Conservation (phyloP, 1,140 invertebrate species). For the Ridgeia piscesae region DNA sequence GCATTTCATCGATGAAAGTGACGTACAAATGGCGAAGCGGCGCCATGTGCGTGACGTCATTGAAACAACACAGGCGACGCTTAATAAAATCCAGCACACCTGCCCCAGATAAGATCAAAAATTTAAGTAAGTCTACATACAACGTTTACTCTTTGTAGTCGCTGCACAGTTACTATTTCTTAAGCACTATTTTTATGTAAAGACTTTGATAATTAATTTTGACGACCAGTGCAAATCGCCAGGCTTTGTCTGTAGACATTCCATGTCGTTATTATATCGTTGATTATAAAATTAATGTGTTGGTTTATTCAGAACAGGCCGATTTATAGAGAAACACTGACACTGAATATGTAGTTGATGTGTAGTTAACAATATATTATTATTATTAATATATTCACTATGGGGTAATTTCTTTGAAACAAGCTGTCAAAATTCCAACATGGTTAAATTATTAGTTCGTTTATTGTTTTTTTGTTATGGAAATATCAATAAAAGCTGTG, state of each 20-base stretch:
- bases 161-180: not conserved
- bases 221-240: not conserved
- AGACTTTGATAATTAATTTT: not conserved
- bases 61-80: not conserved
- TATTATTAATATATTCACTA: not conserved
- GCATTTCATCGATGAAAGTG: not conserved
- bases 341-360: not conserved
- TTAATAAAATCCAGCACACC: not conserved
- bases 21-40: not conserved
- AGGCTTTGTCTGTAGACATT: not conserved
- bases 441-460: not conserved
- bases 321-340: not conserved
- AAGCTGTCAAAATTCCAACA: not conserved
- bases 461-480: not conserved
- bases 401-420: not conserved
- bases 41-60: not conserved
- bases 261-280: not conserved
- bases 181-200: not conserved
- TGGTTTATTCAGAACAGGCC: not conserved
- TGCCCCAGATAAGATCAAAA: not conserved
- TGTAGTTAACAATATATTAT: not conserved
- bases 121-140: not conserved
- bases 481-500: not conserved
- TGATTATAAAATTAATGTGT: not conserved
- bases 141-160: not conserved